Evolutionary conservation across 2,113 vertebrate genomes (phyloP), one percentile per base, ranked within the genome.

Genomic region (Scatophagus argus): DNA sequence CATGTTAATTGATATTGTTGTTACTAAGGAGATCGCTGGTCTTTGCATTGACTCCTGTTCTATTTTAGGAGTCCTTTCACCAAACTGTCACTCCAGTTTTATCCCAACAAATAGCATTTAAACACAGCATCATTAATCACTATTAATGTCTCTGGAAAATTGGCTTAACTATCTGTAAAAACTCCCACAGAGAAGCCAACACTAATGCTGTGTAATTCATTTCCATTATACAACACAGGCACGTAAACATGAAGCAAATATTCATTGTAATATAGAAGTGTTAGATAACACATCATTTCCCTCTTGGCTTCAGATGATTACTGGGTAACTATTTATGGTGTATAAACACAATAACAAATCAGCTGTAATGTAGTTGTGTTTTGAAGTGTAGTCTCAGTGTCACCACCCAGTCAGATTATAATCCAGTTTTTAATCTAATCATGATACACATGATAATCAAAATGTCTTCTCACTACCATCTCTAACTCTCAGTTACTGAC

Each of bases 131-230:
- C 74, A 86, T 89, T 87, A 87, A 87, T 92, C 85, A 87, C 73
- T 68, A 86, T 89, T 91, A 89, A 79, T 81, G 80, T 78, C 77
- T 67, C 29, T 67, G 75, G 81, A 82, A 89, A 90, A 90, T 87
- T 89, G 81, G 81, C 86, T 88, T 83, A 82, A 75, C 83, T 74
- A 72, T 87, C 78, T 81, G 78, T 83, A 82, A 85, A 88, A 84
- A 74, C 77, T 68, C 90, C 80, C 86, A 90, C 79, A 84, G 75
- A 77, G 61, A 85, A 89, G 79, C 60, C 65, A 73, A 72, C 43
- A 17, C 61, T 72, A 81, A 82, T 84, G 73, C 84, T 73, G 74
- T 58, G 82, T 54, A 86, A 82, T 78, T 84, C 47, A 62, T 87
- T 89, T 83, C 73, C 72, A 79, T 80, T 83, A 77, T 47, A 72